A percentile compares a stretch with the other conserved stretches of the same genome.
phyloP scores from a whole-genome alignment of 2,113 vertebrate species.

The Nothobranchius kuhntae region DNA sequence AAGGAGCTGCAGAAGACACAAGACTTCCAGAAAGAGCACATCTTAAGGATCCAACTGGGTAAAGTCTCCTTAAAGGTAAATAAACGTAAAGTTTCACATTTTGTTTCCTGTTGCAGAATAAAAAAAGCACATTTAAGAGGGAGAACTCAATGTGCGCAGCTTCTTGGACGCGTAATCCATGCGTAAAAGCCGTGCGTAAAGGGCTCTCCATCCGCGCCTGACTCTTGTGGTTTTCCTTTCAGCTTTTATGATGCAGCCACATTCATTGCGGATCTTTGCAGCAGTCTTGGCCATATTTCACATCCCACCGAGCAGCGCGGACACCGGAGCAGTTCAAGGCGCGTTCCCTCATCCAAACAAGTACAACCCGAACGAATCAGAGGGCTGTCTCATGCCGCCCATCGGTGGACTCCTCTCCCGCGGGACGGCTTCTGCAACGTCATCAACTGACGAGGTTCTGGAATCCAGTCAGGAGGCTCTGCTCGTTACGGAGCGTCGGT shows the following conservation, averaged over 20 bases:
- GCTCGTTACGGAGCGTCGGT: conserved; percentile 93
- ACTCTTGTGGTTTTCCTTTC: background rate
- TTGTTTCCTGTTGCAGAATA: background rate
- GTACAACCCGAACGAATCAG: conserved; percentile 86
- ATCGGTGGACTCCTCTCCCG: conserved; percentile 79
- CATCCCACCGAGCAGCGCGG: conserved; percentile 70
- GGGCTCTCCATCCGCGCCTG: background rate
- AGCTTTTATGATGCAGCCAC: conserved; percentile 80
- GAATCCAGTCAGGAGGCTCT: conserved; percentile 96
- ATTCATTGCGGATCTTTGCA: conserved; percentile 67
- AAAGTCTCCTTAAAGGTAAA: conserved; percentile 40
- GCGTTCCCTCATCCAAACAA: conserved; percentile 89
- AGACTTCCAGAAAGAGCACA: conserved; percentile 62
- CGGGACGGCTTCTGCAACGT: conserved; percentile 76
- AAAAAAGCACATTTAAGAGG: background rate
- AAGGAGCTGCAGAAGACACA: conserved; percentile 31
- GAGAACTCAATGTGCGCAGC: background rate
- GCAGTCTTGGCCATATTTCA: conserved; percentile 80
- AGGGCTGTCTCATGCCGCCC: conserved; percentile 81
- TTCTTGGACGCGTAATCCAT: conserved; percentile 2
- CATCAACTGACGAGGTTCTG: conserved; percentile 87
- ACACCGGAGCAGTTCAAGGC: conserved; percentile 81
- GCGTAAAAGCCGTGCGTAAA: conserved; percentile 57
- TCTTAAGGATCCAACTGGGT: conserved; percentile 49
- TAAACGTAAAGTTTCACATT: background rate